A percentile compares a stretch with the other conserved stretches of the same genome.
phyloP scores from a whole-genome alignment of 2,888 invertebrate species.

The Deilephila elpenor region DNA sequence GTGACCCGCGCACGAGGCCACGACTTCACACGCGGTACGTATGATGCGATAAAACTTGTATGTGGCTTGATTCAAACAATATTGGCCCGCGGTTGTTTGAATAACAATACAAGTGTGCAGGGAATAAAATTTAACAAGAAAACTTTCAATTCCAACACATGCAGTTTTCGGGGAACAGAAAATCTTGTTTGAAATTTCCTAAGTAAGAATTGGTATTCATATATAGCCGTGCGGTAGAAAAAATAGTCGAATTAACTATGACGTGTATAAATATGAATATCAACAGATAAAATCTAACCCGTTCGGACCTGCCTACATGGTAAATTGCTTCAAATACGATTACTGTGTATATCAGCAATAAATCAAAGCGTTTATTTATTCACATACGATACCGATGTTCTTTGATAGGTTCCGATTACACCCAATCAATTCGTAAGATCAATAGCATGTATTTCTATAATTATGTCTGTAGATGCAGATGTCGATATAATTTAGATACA shows the following conservation, averaged over 20 bases:
- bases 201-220: too few species aligned
- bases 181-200: too few species aligned
- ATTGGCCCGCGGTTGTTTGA: background rate
- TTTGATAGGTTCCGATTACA: background rate
- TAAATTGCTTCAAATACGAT: too few species aligned
- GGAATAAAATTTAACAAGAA: too few species aligned
- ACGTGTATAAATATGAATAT: too few species aligned
- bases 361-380: background rate
- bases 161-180: too few species aligned
- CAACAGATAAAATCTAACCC: too few species aligned
- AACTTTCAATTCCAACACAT: too few species aligned
- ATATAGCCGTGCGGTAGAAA: too few species aligned
- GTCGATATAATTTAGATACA: background rate
- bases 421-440: background rate
- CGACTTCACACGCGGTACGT: background rate
- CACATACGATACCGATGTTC: background rate
- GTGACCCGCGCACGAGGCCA: background rate
- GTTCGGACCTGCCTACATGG: too few species aligned
- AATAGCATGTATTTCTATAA: background rate
- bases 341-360: too few species aligned
- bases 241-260: too few species aligned
- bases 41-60: background rate
- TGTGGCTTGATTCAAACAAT: background rate
- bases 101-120: background rate
- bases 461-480: constrained; percentile 1